Base-by-base conservation (phyloP, 2,797 vertebrate genomes). In the Muscicapa comitata region DNA sequence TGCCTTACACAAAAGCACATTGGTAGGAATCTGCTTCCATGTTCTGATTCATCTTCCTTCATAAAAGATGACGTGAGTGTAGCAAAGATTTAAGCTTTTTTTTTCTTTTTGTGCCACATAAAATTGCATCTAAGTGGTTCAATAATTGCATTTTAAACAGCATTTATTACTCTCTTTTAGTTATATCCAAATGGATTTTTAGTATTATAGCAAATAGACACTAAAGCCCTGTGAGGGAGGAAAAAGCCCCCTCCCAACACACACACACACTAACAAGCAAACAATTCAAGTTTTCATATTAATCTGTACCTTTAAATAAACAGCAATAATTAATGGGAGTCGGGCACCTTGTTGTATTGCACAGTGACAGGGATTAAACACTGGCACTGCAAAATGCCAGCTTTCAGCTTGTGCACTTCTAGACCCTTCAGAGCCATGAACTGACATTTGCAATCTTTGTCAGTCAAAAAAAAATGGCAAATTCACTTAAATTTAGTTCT, bases 401-500 rank as follows among this genome's bases (percentile, higher is more conserved):
- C 94, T 96, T 97, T 94, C 92, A 91, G 87, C 72, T 83, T 81
- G 70, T 91, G 96, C 86, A 74, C 87, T 97, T 85, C 78, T 66
- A 90, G 92, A 96, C 88, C 80, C 83, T 85, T 96, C 93, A 95
- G 88, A 96, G 86, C 76, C 93, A 95, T 67, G 94, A 95, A 88
- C 72, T 96, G 95, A 97, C 92, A 95, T 97, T 92, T 97, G 92
- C 92, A 97, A 96, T 97, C 86, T 40, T 96, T 96, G 93, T 94
- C 96, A 97, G 90, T 95, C 90, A 97, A 93, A 88, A 93, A 93
- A 97, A 95, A 86, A 95, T 9, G 93, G 94, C 92, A 97, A 96
- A 97, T 95, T 96, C 93, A 59, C 87, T 95, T 96, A 97, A 95
- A 97, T 97, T 97, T 97, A 97, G 95, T 96, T 97, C 89, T 95